phyloP scores from a whole-genome alignment of 2,797 vertebrate genomes.

The Phaenicophaeus curvirostris region DNA sequence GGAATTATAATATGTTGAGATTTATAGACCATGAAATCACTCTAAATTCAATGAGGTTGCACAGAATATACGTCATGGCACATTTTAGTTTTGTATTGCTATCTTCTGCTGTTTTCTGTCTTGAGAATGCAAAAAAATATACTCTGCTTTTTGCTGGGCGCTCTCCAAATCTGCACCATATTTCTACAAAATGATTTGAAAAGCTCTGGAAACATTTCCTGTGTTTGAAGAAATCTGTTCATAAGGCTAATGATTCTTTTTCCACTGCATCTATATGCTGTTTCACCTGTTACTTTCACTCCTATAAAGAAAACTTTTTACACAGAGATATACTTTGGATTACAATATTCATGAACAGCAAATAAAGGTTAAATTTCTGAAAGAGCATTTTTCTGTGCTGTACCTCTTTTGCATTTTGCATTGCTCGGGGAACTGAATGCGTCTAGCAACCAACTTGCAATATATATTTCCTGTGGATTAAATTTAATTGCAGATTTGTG shows the following conservation, averaged over 20 bases:
- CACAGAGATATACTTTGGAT: conserved; percentile 35
- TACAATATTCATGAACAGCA: conserved; percentile 27
- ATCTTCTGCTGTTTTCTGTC: not conserved
- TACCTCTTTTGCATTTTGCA: not conserved
- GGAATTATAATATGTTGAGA: not conserved
- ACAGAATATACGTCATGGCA: not conserved
- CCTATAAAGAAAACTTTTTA: conserved; percentile 29
- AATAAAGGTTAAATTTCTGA: conserved; percentile 24
- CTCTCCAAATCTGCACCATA: not conserved
- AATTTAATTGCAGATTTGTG: not conserved
- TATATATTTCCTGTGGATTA: not conserved
- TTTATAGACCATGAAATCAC: not conserved
- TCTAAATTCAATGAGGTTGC: not conserved
- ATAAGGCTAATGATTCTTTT: conserved; percentile 15
- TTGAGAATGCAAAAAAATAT: conserved; percentile 11
- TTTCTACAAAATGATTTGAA: conserved; percentile 33
- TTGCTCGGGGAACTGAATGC: not conserved
- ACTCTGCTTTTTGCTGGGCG: not conserved
- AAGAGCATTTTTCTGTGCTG: not conserved
- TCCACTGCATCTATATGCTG: not conserved
- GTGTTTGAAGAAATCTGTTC: conserved; percentile 7
- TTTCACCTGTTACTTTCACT: conserved; percentile 28
- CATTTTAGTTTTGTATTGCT: not conserved
- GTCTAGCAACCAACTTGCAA: not conserved
- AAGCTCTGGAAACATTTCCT: conserved; percentile 42